phyloP scores from a whole-genome alignment of 2,113 vertebrate genomes.

The Cephalopterus ornatus region DNA sequence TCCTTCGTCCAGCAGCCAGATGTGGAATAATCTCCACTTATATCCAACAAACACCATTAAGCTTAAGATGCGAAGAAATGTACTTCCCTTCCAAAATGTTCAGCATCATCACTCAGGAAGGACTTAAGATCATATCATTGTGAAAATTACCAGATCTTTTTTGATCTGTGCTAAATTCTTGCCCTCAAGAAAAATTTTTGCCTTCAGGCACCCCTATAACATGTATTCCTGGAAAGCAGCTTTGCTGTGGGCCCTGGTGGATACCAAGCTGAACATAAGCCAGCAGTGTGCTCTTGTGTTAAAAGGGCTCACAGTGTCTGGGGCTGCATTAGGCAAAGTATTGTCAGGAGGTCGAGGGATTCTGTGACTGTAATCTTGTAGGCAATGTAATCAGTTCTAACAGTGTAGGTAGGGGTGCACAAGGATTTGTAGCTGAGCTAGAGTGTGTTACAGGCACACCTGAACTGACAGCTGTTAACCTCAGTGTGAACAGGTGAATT shows the following conservation, averaged over 20 bases:
- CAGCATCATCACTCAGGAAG: neutral
- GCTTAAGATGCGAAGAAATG: neutral
- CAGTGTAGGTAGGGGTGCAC: accelerated
- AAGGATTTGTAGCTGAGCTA: neutral
- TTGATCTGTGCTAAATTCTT: neutral
- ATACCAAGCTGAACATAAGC: neutral
- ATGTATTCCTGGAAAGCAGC: neutral
- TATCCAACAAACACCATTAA: accelerated
- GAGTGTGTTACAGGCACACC: neutral
- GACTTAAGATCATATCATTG: neutral
- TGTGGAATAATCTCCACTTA: neutral
- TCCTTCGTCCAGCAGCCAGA: neutral
- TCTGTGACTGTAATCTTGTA: accelerated
- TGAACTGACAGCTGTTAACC: neutral
- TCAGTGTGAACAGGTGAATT: neutral
- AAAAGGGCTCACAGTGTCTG: neutral
- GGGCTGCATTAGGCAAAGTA: neutral
- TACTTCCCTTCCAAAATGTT: neutral
- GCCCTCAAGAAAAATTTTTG: neutral
- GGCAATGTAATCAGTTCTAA: neutral
- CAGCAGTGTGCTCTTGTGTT: neutral
- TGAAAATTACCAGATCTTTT: neutral
- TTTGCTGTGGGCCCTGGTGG: neutral
- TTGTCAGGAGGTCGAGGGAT: accelerated
- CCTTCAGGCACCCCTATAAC: neutral